These are phyloP conservation scores for Heterodera filipjevi DNA, from an alignment of 2,888 invertebrate species.

Conservation along the genomic window DNA sequence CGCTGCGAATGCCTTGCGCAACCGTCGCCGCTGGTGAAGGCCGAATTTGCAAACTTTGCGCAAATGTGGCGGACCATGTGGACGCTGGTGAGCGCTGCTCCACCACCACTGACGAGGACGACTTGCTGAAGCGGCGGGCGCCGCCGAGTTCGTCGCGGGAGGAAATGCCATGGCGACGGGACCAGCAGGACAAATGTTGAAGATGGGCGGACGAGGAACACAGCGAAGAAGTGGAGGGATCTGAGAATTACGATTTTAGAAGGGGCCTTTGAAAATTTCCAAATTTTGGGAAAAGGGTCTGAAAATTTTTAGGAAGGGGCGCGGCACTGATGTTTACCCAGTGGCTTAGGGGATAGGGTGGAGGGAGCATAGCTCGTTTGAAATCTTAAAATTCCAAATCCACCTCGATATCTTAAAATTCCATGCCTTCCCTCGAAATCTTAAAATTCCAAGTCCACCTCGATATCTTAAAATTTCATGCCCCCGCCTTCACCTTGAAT, in stretches of 20 bases:
- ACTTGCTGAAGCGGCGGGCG: background rate
- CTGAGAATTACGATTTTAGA: too few relatives aligned
- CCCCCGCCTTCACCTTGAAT: background rate
- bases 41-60: slow-evolving; percentile 27
- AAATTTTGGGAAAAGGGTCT: too few relatives aligned
- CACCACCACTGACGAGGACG: background rate
- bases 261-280: too few relatives aligned
- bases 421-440: background rate
- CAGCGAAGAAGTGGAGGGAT: background rate
- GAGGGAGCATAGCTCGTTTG: too few relatives aligned
- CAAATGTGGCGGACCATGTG: slow-evolving; percentile 26
- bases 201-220: background rate
- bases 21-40: background rate
- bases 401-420: too few relatives aligned
- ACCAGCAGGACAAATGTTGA: background rate
- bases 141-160: background rate
- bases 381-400: too few relatives aligned
- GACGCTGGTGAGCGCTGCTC: background rate
- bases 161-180: background rate
- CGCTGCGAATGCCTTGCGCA: slow-evolving; percentile 1
- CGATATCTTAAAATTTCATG: background rate
- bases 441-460: background rate
- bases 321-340: too few relatives aligned
- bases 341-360: too few relatives aligned
- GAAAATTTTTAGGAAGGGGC: too few relatives aligned